A percentile compares a stretch with the other conserved stretches of the same genome.
phyloP scores from a whole-genome alignment of 2,888 invertebrate genomes.

The Stratiomys singularior region DNA sequence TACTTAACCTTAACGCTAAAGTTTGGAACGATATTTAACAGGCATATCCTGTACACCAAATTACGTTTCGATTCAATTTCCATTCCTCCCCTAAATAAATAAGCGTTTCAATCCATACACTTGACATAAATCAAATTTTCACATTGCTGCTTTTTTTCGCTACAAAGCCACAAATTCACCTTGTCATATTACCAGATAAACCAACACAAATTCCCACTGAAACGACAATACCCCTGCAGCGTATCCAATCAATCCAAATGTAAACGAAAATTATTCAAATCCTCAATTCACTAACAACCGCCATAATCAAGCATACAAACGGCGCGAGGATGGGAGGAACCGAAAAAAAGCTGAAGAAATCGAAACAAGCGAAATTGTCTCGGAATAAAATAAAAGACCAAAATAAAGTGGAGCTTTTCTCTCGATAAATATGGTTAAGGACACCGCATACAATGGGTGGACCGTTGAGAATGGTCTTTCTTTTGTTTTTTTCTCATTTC shows the following conservation, averaged over 20 bases:
- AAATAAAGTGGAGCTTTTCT: conserved; percentile 42
- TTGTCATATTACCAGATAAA: conserved; percentile 30
- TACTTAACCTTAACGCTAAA: no score
- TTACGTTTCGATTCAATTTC: no score
- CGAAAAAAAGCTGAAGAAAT: conserved; percentile 31
- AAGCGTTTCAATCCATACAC: neutral
- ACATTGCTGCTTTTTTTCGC: conserved; percentile 10
- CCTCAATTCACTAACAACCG: conserved; percentile 43
- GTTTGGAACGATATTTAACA: no score
- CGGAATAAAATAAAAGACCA: conserved; percentile 45
- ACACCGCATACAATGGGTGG: neutral
- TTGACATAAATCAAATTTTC: conserved; percentile 26
- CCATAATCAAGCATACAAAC: conserved; percentile 31
- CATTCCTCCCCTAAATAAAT: neutral
- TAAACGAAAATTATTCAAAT: conserved; percentile 50
- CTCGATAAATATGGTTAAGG: conserved; percentile 35
- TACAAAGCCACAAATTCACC: conserved; percentile 36
- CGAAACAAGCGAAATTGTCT: conserved; percentile 50
- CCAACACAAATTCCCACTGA: conserved; percentile 28
- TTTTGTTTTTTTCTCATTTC: neutral
- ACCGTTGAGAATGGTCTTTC: neutral
- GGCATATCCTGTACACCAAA: no score
- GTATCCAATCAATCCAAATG: conserved; percentile 50
- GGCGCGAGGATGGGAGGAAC: neutral
- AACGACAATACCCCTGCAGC: conserved; percentile 29